These are phyloP conservation scores for Melieria picta DNA, from an alignment of 2,888 invertebrate species.

Conservation along the genomic window DNA sequence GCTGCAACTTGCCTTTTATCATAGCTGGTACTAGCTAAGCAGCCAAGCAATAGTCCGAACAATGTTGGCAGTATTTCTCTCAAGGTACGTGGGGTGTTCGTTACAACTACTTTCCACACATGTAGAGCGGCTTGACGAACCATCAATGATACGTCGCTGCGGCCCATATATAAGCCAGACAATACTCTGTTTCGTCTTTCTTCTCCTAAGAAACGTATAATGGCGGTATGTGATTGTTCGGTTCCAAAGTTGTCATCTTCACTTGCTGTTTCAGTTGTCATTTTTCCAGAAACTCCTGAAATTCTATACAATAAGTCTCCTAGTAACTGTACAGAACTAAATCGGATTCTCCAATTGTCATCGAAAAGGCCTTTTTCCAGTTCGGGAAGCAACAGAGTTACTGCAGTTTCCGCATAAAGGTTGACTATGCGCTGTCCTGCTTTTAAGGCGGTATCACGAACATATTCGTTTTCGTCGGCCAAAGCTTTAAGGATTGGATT, in stretches of 20 bases:
- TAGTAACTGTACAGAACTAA: constrained; percentile 92
- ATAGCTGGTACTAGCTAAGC: constrained; percentile 94
- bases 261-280: constrained; percentile 97
- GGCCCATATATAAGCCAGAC: constrained; percentile 95
- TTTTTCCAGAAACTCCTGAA: constrained; percentile 97
- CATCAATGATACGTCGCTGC: constrained; percentile 96
- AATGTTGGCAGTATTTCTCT: constrained; percentile 95
- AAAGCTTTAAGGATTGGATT: constrained; percentile 96
- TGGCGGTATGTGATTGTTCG: constrained; percentile 92
- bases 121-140: constrained; percentile 97
- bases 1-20: constrained; percentile 98
- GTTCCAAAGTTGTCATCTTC: constrained; percentile 99
- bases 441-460: constrained; percentile 94
- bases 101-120: constrained; percentile 99
- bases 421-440: constrained; percentile 98
- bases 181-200: constrained; percentile 92
- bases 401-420: constrained; percentile 94
- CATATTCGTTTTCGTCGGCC: constrained; percentile 99
- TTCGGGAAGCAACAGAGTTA: constrained; percentile 91
- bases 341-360: constrained; percentile 98
- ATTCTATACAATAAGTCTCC: constrained; percentile 96
- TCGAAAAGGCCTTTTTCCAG: constrained; percentile 94
- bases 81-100: constrained; percentile 96
- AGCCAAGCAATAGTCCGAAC: constrained; percentile 90
- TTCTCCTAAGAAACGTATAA: constrained; percentile 86